Percentiles rank a stretch among this genome's conserved stretches.
phyloP scores from a whole-genome alignment of 2,113 vertebrate genomes.

The Lophochroa leadbeateri region DNA sequence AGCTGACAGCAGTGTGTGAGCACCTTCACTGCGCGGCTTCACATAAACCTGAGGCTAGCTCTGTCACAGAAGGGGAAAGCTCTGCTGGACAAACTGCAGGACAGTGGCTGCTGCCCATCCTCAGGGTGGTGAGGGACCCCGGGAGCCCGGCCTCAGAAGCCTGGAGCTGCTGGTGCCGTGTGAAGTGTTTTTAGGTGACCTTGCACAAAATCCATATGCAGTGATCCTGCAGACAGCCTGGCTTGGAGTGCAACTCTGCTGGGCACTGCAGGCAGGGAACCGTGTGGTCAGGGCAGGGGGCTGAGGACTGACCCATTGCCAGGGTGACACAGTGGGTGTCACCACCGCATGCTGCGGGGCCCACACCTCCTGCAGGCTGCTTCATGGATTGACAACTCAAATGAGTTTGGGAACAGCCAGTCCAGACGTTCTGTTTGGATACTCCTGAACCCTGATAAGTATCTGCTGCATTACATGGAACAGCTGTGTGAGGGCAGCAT shows the following conservation, averaged over 20 bases:
- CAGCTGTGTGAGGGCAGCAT: background rate
- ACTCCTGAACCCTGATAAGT: conserved; percentile 6
- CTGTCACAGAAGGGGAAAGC: background rate
- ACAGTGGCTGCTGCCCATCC: background rate
- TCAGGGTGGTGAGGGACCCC: background rate
- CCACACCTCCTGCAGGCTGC: background rate
- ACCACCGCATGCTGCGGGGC: background rate
- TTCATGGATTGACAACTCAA: background rate
- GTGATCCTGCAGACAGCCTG: background rate
- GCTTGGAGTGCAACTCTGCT: background rate
- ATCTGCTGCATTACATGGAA: background rate
- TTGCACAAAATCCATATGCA: background rate
- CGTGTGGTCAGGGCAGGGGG: background rate
- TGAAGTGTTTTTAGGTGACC: background rate
- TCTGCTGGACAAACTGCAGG: background rate
- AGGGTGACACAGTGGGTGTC: background rate
- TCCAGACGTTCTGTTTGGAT: background rate
- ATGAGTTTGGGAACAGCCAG: background rate
- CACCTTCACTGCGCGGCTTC: background rate
- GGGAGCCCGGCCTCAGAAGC: background rate
- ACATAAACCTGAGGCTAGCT: background rate
- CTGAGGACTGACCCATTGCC: background rate
- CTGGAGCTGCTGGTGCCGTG: background rate
- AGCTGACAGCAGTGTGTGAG: background rate
- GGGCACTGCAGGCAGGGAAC: background rate